Evolutionary conservation across 2,888 invertebrate species (phyloP).

Genomic region (Agrochola circellaris): DNA sequence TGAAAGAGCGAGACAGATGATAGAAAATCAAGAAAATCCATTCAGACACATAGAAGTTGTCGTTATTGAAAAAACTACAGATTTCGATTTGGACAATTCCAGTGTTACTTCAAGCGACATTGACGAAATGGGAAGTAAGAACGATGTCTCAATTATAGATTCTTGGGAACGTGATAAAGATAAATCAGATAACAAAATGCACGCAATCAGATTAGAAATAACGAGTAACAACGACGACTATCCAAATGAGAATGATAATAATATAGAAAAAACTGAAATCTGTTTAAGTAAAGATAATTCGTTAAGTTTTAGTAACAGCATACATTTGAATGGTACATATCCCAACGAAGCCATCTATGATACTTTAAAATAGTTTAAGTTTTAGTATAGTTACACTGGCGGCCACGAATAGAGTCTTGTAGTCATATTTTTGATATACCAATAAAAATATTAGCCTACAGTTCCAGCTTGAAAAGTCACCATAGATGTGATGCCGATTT

Average conservation of each 20-base stretch:
- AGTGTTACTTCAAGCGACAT: conserved; percentile 86
- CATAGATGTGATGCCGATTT: conserved; percentile 57
- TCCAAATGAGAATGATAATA: conserved; percentile 78
- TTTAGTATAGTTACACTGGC: conserved; percentile 66
- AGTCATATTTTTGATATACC: conserved; percentile 75
- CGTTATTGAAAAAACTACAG: conserved; percentile 89
- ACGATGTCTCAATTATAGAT: conserved; percentile 87
- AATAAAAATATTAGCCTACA: conserved; percentile 73
- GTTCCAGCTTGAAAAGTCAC: conserved; percentile 64
- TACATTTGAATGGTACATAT: conserved; percentile 90
- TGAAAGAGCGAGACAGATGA: conserved; percentile 86
- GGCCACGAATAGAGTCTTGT: conserved; percentile 70
- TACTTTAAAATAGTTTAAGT: conserved; percentile 85
- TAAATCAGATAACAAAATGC: conserved; percentile 82
- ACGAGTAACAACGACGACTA: conserved; percentile 88
- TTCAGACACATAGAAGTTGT: conserved; percentile 90
- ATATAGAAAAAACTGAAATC: conserved; percentile 81
- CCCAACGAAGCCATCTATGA: conserved; percentile 90
- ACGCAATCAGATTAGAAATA: conserved; percentile 89
- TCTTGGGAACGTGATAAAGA: conserved; percentile 87
- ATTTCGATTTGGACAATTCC: conserved; percentile 87
- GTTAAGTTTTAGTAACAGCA: conserved; percentile 89
- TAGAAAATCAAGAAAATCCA: conserved; percentile 86
- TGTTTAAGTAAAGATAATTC: conserved; percentile 86
- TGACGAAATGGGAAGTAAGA: conserved; percentile 84